These are phyloP conservation scores for Pelecanoides urinatrix DNA, from an alignment of 2,113 vertebrate genomes.

Conservation along the genomic window DNA sequence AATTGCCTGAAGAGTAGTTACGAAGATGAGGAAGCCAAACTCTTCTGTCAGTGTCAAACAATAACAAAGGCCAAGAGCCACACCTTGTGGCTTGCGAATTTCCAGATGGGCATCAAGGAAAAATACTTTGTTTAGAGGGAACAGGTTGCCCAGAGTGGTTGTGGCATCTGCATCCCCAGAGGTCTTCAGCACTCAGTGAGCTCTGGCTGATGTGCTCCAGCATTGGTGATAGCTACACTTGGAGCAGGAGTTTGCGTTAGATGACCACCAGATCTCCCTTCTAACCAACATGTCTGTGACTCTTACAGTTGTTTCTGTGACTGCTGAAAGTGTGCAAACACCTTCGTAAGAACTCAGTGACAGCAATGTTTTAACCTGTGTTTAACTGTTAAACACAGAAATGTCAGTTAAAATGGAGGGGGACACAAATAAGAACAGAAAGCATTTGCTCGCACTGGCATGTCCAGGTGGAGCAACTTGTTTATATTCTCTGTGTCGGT, in stretches of 20 bases:
- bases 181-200: not conserved
- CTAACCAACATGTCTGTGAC: not conserved
- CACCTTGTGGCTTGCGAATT: not conserved
- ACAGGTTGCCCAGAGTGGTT: not conserved
- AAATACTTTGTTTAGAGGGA: not conserved
- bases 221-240: not conserved
- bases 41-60: not conserved
- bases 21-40: not conserved
- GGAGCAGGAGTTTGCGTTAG: not conserved
- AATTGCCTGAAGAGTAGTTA: not conserved
- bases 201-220: not conserved
- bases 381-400: not conserved
- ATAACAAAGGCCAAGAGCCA: not conserved
- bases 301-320: not conserved
- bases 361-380: not conserved
- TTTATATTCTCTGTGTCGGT: not conserved
- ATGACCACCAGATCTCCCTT: not conserved
- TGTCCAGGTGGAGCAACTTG: not conserved
- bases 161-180: not conserved
- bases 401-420: not conserved
- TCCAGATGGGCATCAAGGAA: not conserved
- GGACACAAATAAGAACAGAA: not conserved
- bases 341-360: not conserved
- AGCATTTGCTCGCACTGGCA: not conserved
- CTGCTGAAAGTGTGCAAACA: not conserved